Evolutionary conservation across 2,888 invertebrate species (phyloP).

Genomic region (Nymphalis polychloros): DNA sequence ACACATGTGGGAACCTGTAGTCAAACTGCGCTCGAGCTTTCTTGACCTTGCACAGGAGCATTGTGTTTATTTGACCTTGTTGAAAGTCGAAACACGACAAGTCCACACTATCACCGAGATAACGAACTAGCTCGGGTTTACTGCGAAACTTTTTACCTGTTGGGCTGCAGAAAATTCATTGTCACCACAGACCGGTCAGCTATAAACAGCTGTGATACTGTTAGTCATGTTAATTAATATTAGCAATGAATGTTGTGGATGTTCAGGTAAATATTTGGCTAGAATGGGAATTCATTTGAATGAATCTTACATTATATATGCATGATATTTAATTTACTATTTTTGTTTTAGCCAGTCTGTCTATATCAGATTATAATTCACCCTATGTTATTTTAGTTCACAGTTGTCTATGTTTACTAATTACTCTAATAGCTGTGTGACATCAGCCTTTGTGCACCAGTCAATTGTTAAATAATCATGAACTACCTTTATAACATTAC

Average conservation of each 20-base stretch:
- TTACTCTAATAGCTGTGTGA: no score
- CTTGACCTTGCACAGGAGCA: conserved; percentile 87
- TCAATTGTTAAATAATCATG: conserved; percentile 14
- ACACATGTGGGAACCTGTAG: conserved; percentile 82
- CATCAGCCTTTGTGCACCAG: conserved; percentile 1
- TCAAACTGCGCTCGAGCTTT: conserved; percentile 86
- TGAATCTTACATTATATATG: background rate
- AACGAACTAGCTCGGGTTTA: conserved; percentile 90
- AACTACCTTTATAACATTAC: background rate
- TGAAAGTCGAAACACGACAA: conserved; percentile 91
- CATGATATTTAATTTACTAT: background rate
- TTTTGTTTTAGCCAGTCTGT: background rate
- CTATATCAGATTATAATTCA: background rate
- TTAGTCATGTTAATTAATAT: conserved; percentile 46
- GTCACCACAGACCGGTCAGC: conserved; percentile 52
- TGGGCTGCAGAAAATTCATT: conserved; percentile 84
- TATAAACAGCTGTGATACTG: conserved; percentile 52
- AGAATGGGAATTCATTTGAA: conserved; percentile 5
- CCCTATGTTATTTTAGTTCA: no score
- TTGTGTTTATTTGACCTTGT: conserved; percentile 88
- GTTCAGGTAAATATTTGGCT: conserved; percentile 31
- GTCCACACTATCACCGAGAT: conserved; percentile 89
- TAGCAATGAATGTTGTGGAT: conserved; percentile 34
- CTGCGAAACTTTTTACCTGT: conserved; percentile 91
- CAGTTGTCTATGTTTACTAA: no score